A percentile compares a stretch with the other conserved stretches of the same genome.
These are phyloP conservation scores for Aegypius monachus DNA, from an alignment of 2,113 vertebrate species.

Conservation along the genomic window DNA sequence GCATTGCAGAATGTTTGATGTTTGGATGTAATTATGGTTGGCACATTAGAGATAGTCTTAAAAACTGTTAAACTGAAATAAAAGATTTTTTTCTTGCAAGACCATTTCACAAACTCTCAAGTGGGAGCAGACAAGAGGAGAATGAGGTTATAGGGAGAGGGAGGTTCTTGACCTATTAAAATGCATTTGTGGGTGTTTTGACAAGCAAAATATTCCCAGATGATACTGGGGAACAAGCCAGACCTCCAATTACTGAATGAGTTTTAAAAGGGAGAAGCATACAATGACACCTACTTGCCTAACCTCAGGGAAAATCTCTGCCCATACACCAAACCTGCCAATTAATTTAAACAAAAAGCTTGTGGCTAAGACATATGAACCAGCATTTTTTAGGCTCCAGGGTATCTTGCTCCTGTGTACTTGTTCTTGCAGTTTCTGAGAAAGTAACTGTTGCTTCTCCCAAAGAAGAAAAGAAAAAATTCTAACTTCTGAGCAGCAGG, in stretches of 20 bases:
- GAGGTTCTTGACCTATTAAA: not conserved
- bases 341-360: not conserved
- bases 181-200: not conserved
- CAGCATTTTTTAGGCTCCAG: not conserved
- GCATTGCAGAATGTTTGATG: not conserved
- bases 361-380: not conserved
- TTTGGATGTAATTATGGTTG: not conserved
- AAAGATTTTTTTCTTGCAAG: not conserved
- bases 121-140: not conserved
- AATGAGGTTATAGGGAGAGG: not conserved
- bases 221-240: not conserved
- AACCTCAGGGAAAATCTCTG: not conserved
- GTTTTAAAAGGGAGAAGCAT: not conserved
- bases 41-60: not conserved
- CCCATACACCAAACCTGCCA: not conserved
- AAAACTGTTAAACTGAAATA: not conserved
- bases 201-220: not conserved
- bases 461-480: not conserved
- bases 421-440: not conserved
- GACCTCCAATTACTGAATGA: not conserved
- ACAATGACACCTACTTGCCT: not conserved
- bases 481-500: not conserved
- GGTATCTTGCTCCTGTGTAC: not conserved
- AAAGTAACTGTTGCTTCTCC: not conserved
- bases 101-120: not conserved